phyloP scores from a whole-genome alignment of 2,113 vertebrate genomes.

The Chelonoidis abingdonii region DNA sequence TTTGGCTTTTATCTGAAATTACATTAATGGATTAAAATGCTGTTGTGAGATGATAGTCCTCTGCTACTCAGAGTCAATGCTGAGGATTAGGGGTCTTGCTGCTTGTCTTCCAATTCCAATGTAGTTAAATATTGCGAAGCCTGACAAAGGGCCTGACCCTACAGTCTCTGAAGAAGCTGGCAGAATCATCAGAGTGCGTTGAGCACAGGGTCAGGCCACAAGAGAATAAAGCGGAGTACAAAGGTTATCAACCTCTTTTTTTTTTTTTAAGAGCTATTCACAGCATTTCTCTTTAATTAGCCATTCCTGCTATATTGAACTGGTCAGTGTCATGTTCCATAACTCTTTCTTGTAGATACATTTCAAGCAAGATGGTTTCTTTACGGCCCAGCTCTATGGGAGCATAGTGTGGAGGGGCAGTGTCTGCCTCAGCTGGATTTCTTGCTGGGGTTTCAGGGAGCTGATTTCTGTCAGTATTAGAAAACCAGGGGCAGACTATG shows the following conservation, averaged over 20 bases:
- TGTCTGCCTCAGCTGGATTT: accelerated
- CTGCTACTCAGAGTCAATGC: background rate
- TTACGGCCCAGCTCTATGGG: background rate
- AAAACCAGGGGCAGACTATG: conserved; percentile 51
- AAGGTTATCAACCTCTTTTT: background rate
- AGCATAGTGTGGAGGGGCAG: background rate
- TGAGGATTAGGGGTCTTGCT: background rate
- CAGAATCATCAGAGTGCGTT: background rate
- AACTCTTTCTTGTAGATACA: background rate
- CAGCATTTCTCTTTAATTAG: background rate
- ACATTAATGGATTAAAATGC: background rate
- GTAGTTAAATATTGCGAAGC: background rate
- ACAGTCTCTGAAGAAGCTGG: background rate
- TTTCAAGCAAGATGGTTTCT: background rate
- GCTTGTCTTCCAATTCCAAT: background rate
- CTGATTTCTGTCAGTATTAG: conserved; percentile 18
- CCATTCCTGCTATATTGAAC: background rate
- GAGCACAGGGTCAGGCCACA: background rate
- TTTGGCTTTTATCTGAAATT: background rate
- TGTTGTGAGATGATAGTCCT: background rate
- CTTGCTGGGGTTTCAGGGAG: background rate
- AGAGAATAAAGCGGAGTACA: background rate
- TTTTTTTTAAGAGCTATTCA: background rate
- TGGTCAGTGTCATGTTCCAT: background rate
- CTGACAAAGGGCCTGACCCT: background rate